Evolutionary conservation across 2,113 vertebrate genomes (phyloP).

Genomic region (Pelecanoides urinatrix): DNA sequence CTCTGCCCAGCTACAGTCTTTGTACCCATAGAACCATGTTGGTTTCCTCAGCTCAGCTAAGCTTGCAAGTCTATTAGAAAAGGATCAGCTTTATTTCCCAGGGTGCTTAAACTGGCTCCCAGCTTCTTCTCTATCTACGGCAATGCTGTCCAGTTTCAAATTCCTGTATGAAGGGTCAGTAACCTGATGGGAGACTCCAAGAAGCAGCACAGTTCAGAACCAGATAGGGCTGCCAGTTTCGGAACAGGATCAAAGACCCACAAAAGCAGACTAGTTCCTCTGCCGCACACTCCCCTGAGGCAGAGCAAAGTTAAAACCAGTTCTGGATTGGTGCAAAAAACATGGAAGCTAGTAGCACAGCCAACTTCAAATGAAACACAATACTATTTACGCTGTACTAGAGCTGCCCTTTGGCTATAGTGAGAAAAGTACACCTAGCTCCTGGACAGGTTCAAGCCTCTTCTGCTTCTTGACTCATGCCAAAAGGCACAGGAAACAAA

Average conservation of each 20-base stretch:
- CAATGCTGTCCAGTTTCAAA: not conserved
- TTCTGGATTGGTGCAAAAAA: not conserved
- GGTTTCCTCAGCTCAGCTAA: not conserved
- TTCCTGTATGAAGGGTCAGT: not conserved
- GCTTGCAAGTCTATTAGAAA: not conserved
- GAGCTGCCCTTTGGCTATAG: not conserved
- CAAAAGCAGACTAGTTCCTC: not conserved
- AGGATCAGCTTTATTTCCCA: not conserved
- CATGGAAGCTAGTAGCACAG: not conserved
- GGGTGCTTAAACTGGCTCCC: not conserved
- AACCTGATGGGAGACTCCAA: not conserved
- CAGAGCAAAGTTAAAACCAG: not conserved
- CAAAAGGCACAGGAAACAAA: not conserved
- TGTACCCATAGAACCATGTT: rapidly evolving
- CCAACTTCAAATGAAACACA: not conserved
- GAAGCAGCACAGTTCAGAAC: not conserved
- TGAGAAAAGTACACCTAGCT: rapidly evolving
- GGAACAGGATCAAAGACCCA: not conserved
- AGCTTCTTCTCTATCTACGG: not conserved
- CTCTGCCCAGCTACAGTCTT: not conserved
- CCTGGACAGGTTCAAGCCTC: not conserved
- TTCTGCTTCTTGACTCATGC: not conserved
- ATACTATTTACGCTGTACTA: not conserved
- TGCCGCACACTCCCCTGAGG: not conserved
- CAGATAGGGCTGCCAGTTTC: not conserved